Percentiles rank a stretch among this genome's conserved stretches.
Evolutionary conservation across 2,113 vertebrate species (phyloP).

Genomic region (Chaetodon trifascialis): DNA sequence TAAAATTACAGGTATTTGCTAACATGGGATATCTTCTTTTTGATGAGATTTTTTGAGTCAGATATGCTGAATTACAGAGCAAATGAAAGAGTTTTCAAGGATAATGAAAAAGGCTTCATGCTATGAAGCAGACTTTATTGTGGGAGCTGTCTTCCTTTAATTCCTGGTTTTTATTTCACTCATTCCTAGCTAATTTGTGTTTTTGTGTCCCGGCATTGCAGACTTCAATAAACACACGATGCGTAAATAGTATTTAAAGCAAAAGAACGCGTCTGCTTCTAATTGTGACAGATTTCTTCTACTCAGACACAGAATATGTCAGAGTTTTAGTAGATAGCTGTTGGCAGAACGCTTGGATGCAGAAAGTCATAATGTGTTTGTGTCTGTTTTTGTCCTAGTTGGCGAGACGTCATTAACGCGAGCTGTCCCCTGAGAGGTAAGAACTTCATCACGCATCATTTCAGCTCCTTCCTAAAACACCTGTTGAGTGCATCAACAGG

Average conservation of each 20-base stretch:
- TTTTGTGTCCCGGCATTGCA: conserved; percentile 25
- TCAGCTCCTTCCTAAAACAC: conserved; percentile 49
- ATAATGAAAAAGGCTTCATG: conserved; percentile 30
- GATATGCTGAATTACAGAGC: conserved; percentile 32
- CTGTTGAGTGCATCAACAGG: conserved; percentile 51
- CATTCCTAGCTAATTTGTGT: conserved; percentile 28
- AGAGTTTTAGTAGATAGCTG: neutral
- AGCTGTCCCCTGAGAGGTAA: conserved; percentile 68
- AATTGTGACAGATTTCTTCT: conserved; percentile 17
- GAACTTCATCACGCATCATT: conserved; percentile 31
- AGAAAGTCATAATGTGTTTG: conserved; percentile 41
- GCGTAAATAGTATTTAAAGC: conserved; percentile 36
- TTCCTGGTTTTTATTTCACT: conserved; percentile 29
- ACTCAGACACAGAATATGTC: conserved; percentile 2
- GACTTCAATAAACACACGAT: conserved; percentile 25
- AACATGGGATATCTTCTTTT: conserved; percentile 5
- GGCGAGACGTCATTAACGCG: conserved; percentile 31
- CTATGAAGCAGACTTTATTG: conserved; percentile 4
- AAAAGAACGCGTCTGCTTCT: conserved; percentile 1
- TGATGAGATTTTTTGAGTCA: conserved; percentile 11
- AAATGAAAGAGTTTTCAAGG: neutral
- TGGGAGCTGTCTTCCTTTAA: conserved; percentile 10
- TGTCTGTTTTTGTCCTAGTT: conserved; percentile 70
- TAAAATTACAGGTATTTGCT: neutral
- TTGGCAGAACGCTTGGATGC: neutral